phyloP scores from a whole-genome alignment of 2,888 invertebrate genomes.

The Ennomos quercinarius region DNA sequence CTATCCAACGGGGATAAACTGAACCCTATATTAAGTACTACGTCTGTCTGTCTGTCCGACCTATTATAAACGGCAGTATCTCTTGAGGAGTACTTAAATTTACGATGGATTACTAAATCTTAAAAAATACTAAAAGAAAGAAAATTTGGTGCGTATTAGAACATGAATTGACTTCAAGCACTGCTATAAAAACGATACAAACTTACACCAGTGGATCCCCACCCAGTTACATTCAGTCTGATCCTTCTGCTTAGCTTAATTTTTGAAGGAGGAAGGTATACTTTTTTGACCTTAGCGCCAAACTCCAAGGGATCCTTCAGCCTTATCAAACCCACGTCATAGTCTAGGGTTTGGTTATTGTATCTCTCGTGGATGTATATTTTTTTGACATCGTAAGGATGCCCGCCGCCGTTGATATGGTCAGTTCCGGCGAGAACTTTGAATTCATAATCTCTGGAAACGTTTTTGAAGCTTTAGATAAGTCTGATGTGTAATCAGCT shows the following conservation, averaged over 20 bases:
- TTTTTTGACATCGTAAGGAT: conserved; percentile 47
- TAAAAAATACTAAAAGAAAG: too few relatives aligned
- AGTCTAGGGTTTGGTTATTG: conserved; percentile 38
- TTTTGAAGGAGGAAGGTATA: conserved; percentile 28
- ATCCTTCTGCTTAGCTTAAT: conserved; percentile 24
- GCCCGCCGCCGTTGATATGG: conserved; percentile 40
- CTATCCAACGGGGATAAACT: too few relatives aligned
- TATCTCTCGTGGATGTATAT: conserved; percentile 44
- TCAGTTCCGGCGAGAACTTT: conserved; percentile 51
- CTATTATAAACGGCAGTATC: too few relatives aligned
- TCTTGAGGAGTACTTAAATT: too few relatives aligned
- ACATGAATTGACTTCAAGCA: too few relatives aligned
- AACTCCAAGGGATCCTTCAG: conserved; percentile 36
- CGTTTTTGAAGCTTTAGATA: not conserved
- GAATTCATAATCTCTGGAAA: conserved; percentile 42
- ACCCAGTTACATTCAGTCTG: conserved; percentile 44
- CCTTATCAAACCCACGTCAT: conserved; percentile 44
- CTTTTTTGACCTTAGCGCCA: conserved; percentile 40
- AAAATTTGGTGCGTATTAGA: too few relatives aligned
- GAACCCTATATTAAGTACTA: too few relatives aligned
- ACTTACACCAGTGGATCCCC: conserved; percentile 47
- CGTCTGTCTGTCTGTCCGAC: too few relatives aligned
- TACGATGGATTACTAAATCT: too few relatives aligned
- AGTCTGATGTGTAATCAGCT: too few relatives aligned
- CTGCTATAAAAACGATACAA: not conserved